Evolutionary conservation across 2,888 invertebrate species (phyloP).

Genomic region (Hyposoter dolosus): DNA sequence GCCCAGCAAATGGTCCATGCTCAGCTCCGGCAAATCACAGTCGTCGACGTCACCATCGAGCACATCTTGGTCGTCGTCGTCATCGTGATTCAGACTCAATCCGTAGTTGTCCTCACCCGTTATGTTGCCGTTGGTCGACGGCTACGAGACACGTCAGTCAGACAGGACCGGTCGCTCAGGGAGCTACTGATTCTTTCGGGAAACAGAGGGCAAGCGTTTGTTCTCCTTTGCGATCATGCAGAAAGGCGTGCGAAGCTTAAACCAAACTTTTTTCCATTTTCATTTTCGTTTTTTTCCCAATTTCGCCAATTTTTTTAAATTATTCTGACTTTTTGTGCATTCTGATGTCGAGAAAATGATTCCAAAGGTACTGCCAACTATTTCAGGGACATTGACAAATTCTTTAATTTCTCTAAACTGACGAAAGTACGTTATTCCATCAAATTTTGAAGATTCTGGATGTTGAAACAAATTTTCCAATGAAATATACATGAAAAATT

Average conservation of each 20-base stretch:
- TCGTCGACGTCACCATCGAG: slow-evolving; percentile 75
- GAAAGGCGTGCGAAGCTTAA: slow-evolving; percentile 83
- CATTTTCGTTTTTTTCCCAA: background rate
- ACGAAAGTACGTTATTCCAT: too few relatives aligned
- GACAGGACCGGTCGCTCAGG: slow-evolving; percentile 77
- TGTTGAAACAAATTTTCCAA: too few relatives aligned
- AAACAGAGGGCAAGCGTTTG: slow-evolving; percentile 83
- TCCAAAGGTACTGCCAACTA: background rate
- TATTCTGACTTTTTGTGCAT: background rate
- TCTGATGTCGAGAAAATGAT: background rate
- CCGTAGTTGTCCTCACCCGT: slow-evolving; percentile 81
- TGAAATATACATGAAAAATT: background rate
- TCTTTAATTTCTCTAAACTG: background rate
- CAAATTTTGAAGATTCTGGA: background rate
- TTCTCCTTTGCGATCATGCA: slow-evolving; percentile 79
- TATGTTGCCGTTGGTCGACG: slow-evolving; percentile 79
- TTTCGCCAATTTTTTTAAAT: background rate
- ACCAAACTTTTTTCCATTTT: background rate
- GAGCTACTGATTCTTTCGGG: slow-evolving; percentile 83
- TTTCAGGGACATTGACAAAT: background rate
- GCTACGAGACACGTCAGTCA: slow-evolving; percentile 83
- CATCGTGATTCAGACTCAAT: slow-evolving; percentile 83
- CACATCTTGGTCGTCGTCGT: slow-evolving; percentile 88
- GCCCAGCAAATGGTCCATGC: slow-evolving; percentile 82
- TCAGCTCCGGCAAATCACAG: slow-evolving; percentile 79